Base-by-base conservation (phyloP, 2,113 vertebrate genomes). In the Odobenus rosmarus region DNA sequence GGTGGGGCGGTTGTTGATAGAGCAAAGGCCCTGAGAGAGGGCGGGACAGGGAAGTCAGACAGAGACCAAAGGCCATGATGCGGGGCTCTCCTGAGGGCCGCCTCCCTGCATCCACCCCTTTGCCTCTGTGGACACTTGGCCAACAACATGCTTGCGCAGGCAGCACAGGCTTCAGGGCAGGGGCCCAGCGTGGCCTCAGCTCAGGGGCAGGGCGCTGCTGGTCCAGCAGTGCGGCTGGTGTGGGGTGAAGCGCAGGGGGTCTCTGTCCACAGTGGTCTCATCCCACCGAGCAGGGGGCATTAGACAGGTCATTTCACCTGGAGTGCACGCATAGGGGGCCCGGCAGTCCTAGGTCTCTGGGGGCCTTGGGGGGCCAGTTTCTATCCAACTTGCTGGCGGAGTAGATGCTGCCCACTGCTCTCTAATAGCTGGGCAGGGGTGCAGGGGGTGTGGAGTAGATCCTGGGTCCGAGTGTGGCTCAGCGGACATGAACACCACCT, bases 211-310 rank as follows among this genome's bases (percentile, higher is more conserved):
- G 19, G 57, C n/a, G 46, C 14, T 94, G 55, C 31, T 1, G 4
- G n/a, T 4, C 49, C 69, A 4, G 26, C 18, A 2, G 3, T 18
- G 33, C 11, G 2, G 69, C 51, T 18, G 33, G 8, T 39, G 64
- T 12, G 6, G 23, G 12, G 9, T 10, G 4, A 33, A 23, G 10
- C 26, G 76, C n/a, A 12, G 72, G 51, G 53, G 28, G 62, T 33
- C 81, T 62, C 12, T 2, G 0, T 28, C 61, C 21, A 5, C 39
- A 2, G 23, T 39, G 84, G 49, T 59, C 57, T 2, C 0, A 0
- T 36, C 71, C 71, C 39, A 2, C 71, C 24, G 28, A 15, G 28
- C 62, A 28, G 12, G 14, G 62, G 24, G 71, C 5, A 13, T 26
- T 42, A 42, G 21, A 14, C 3, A 23, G 71, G 39, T 24, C 12